These are phyloP conservation scores for Pitta sordida DNA, from an alignment of 2,113 vertebrate species.

Conservation along the genomic window DNA sequence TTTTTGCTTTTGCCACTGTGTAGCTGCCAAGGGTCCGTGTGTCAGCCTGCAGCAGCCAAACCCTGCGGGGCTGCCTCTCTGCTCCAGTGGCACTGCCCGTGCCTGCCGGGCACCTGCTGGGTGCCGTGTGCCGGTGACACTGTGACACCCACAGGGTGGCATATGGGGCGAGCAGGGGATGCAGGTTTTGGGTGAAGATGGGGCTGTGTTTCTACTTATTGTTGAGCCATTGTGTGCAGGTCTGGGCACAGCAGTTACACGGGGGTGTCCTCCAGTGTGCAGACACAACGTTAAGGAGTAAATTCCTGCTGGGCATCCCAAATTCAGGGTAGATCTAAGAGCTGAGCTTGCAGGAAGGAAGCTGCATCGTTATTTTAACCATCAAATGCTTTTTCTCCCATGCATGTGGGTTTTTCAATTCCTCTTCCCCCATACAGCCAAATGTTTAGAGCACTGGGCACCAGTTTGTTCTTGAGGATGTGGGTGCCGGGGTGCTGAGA, in stretches of 20 bases:
- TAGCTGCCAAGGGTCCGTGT: fast-evolving
- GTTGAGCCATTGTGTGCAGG: fast-evolving
- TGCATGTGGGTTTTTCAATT: not conserved
- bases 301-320: not conserved
- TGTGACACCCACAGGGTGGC: not conserved
- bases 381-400: not conserved
- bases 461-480: not conserved
- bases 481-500: not conserved
- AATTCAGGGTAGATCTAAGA: not conserved
- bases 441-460: not conserved
- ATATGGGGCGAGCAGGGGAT: fast-evolving
- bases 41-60: not conserved
- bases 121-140: fast-evolving
- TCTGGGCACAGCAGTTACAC: not conserved
- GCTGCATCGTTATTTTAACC: not conserved
- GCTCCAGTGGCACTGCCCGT: fast-evolving
- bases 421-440: not conserved
- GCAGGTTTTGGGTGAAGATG: not conserved
- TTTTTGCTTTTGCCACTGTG: not conserved
- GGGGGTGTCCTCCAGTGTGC: not conserved
- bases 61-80: fast-evolving
- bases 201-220: not conserved
- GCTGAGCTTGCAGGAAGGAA: not conserved
- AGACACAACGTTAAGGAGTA: not conserved
- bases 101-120: not conserved